Percentiles rank a stretch among this genome's conserved stretches.
phyloP scores from a whole-genome alignment of 1,140 invertebrate genomes.

The Hylyphantes graminicola region DNA sequence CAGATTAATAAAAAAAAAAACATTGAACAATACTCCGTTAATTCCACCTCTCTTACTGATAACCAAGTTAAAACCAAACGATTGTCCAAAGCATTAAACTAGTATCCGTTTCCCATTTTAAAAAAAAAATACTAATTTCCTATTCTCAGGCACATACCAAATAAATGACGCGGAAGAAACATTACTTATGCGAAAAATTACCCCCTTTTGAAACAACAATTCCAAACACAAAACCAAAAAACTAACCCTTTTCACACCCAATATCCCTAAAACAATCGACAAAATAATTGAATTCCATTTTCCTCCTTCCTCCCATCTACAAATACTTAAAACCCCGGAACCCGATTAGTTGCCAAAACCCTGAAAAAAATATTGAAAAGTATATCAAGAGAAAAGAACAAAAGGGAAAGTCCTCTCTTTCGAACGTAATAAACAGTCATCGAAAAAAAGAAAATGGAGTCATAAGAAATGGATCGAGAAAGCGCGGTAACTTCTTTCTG shows the following conservation, averaged over 20 bases:
- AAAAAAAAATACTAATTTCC: too few species aligned
- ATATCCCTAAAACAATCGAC: conserved; percentile 54
- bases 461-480: not conserved
- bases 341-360: conserved; percentile 32
- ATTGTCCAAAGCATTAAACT: not conserved
- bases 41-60: too few species aligned
- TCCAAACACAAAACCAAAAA: not conserved
- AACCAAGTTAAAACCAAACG: too few species aligned
- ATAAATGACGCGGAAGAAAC: conserved; percentile 52
- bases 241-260: conserved; percentile 29
- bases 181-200: conserved; percentile 55
- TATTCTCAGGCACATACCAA: conserved; percentile 1
- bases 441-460: conserved; percentile 12
- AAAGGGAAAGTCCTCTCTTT: conserved; percentile 9
- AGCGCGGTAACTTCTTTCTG: conserved; percentile 43
- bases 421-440: conserved; percentile 51
- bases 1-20: too few species aligned
- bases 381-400: conserved; percentile 13
- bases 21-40: too few species aligned
- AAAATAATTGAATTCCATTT: conserved; percentile 58
- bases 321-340: conserved; percentile 44
- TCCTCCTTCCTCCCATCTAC: conserved; percentile 13
- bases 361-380: conserved; percentile 3
- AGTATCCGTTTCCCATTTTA: not conserved
- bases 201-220: conserved; percentile 32